These are phyloP conservation scores for Montipora foliosa DNA, from an alignment of 64 coral and sea anemone genomes.

Conservation along the genomic window DNA sequence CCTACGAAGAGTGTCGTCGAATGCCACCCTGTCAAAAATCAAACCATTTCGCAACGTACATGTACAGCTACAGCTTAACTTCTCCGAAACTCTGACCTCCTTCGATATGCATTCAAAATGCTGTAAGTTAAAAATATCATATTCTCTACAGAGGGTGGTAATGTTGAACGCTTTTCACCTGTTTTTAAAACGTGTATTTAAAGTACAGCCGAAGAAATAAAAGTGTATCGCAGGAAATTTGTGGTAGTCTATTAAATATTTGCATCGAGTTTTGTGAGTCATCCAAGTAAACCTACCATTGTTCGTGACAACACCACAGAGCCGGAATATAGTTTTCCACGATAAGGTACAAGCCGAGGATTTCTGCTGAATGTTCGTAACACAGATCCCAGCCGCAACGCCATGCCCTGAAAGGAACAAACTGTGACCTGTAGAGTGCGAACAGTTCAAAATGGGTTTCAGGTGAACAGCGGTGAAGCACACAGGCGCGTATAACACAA, in stretches of 20 bases:
- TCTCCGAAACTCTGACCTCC: too few species aligned
- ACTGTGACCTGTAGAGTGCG: background rate
- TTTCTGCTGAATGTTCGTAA: constrained; percentile 33
- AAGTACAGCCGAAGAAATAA: too few species aligned
- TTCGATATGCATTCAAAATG: too few species aligned
- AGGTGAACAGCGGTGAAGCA: too few species aligned
- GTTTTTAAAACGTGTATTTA: too few species aligned
- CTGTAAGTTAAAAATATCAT: too few species aligned
- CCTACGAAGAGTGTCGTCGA: too few species aligned
- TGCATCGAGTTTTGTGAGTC: background rate
- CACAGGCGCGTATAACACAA: too few species aligned
- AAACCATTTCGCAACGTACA: too few species aligned
- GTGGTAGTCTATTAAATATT: too few species aligned
- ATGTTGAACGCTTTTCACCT: background rate
- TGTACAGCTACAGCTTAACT: too few species aligned
- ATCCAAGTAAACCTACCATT: constrained; percentile 62
- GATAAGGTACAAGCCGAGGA: constrained; percentile 19
- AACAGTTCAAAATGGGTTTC: constrained; percentile 20
- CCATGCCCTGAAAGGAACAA: constrained; percentile 42
- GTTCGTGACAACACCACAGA: constrained; percentile 44
- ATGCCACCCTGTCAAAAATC: too few species aligned
- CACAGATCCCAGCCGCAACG: constrained; percentile 53
- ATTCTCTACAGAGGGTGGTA: background rate
- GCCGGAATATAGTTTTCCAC: constrained; percentile 1
- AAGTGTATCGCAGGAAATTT: background rate